Conservation (phyloP, 1,140 invertebrate genomes). For the Meloidogyne exigua region DNA sequence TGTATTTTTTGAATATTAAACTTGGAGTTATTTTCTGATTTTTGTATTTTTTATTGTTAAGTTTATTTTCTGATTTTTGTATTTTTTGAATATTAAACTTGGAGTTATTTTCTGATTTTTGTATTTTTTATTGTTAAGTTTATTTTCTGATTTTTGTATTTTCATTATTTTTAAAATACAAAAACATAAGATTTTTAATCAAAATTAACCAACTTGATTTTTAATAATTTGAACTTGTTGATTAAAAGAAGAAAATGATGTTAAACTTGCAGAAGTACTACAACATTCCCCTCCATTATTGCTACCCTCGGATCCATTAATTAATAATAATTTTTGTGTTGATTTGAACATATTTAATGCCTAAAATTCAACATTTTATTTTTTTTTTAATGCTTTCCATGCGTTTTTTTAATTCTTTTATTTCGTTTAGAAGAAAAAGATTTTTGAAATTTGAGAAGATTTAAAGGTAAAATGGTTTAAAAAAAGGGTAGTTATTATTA, state of each 20-base stretch:
- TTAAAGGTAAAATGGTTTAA: slow-evolving; percentile 3
- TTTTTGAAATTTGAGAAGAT: background rate
- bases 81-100: too few relatives aligned
- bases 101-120: too few relatives aligned
- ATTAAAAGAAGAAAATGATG: background rate
- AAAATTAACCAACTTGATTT: slow-evolving; percentile 31
- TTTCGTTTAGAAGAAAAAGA: background rate
- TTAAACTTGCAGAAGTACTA: background rate
- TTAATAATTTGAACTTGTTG: slow-evolving; percentile 33
- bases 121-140: too few relatives aligned
- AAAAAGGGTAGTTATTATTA: background rate
- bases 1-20: too few relatives aligned
- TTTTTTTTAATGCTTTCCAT: slow-evolving; percentile 4
- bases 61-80: too few relatives aligned
- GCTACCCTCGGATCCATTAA: slow-evolving; percentile 18
- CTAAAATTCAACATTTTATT: slow-evolving; percentile 42
- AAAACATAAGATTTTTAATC: background rate
- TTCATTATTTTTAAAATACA: too few relatives aligned
- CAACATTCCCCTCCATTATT: background rate
- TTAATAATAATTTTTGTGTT: slow-evolving; percentile 52
- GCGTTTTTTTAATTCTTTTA: slow-evolving; percentile 6
- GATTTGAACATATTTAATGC: slow-evolving; percentile 59
- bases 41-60: too few relatives aligned
- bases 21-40: too few relatives aligned
- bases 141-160: too few relatives aligned